These are phyloP conservation scores for Aptenodytes forsteri DNA, from an alignment of 2,113 vertebrate genomes.

Conservation along the genomic window DNA sequence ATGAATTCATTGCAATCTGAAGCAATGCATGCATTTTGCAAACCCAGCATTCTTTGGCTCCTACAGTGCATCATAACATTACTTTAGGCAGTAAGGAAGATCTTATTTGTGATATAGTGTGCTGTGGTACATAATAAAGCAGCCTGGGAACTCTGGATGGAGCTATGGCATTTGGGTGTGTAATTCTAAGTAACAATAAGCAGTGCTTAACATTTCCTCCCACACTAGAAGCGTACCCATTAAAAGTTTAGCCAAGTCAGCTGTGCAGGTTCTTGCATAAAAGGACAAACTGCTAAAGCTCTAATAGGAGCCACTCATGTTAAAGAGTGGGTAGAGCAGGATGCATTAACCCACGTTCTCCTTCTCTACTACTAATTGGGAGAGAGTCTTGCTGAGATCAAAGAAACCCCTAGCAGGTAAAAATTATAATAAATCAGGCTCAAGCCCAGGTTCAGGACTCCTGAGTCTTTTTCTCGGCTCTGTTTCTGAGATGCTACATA, in stretches of 20 bases:
- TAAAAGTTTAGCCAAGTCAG: slow-evolving; percentile 59
- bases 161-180: slow-evolving; percentile 41
- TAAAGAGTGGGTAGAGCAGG: not conserved
- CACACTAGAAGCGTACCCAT: slow-evolving; percentile 4
- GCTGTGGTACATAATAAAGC: not conserved
- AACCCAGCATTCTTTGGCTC: slow-evolving; percentile 15
- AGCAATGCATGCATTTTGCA: slow-evolving; percentile 41
- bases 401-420: not conserved
- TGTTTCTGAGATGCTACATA: not conserved
- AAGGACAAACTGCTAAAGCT: not conserved
- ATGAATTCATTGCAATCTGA: slow-evolving; percentile 2
- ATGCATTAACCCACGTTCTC: not conserved
- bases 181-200: slow-evolving; percentile 46
- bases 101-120: slow-evolving; percentile 19
- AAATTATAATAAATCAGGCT: not conserved
- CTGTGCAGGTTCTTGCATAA: slow-evolving; percentile 40
- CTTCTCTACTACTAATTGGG: not conserved
- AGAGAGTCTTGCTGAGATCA: slow-evolving; percentile 2
- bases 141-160: slow-evolving; percentile 41
- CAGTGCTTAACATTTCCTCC: slow-evolving; percentile 50
- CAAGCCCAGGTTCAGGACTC: not conserved
- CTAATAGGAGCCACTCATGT: slow-evolving; percentile 18
- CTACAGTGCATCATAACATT: slow-evolving; percentile 8
- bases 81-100: slow-evolving; percentile 11
- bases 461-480: not conserved